Conservation (phyloP, 2,888 invertebrate genomes). For the Drosophila prostipennis region DNA sequence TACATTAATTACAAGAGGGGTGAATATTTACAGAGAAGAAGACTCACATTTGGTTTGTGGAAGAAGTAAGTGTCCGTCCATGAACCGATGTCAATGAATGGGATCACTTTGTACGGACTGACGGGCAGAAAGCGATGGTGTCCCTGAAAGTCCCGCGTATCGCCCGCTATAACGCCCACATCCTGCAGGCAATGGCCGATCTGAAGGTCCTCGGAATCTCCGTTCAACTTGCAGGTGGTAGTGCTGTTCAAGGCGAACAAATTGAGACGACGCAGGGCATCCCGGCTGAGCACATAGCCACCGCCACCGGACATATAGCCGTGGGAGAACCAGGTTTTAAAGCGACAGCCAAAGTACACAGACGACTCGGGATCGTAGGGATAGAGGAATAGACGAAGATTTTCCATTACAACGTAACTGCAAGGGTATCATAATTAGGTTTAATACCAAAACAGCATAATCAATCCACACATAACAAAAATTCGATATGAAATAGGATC, state of each 20-base stretch:
- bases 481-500: no score
- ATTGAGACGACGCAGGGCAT: constrained; percentile 91
- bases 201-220: constrained; percentile 77
- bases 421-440: constrained; percentile 61
- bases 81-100: constrained; percentile 83
- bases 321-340: constrained; percentile 88
- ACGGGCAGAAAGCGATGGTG: constrained; percentile 96
- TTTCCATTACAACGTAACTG: constrained; percentile 97
- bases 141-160: constrained; percentile 92
- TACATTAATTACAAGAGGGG: neutral
- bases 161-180: constrained; percentile 94
- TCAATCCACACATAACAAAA: no score
- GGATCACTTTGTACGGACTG: constrained; percentile 90
- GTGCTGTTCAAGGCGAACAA: constrained; percentile 89
- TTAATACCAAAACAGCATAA: no score
- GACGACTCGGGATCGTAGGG: constrained; percentile 89
- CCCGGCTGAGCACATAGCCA: constrained; percentile 95
- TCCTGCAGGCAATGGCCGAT: constrained; percentile 90
- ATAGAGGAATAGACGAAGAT: constrained; percentile 93
- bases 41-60: constrained; percentile 8
- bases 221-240: constrained; percentile 84
- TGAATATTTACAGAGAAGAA: neutral
- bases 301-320: constrained; percentile 97
- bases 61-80: constrained; percentile 4
- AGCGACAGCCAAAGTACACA: constrained; percentile 95